These are phyloP conservation scores for Pipistrellus nathusii DNA, from an alignment of 2,797 vertebrate species.

Conservation along the genomic window DNA sequence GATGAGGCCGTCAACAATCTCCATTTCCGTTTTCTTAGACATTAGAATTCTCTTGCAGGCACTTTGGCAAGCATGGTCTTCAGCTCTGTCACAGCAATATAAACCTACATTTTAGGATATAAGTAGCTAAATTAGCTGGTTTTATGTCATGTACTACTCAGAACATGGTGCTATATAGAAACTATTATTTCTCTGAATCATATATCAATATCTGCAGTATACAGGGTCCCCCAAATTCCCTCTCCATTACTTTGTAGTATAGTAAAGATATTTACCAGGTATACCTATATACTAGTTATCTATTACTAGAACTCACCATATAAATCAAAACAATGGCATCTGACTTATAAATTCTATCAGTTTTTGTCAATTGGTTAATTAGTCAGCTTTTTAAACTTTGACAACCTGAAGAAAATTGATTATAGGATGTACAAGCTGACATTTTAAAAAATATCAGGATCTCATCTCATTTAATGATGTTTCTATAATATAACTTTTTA, in stretches of 20 bases:
- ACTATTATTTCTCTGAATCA: background rate
- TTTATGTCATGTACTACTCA: background rate
- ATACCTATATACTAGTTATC: background rate
- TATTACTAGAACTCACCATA: conserved; percentile 1
- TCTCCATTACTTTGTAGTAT: background rate
- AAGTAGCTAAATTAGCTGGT: conserved; percentile 50
- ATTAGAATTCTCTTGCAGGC: conserved; percentile 96
- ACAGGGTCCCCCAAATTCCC: background rate
- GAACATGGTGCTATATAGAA: background rate
- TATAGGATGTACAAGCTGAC: background rate
- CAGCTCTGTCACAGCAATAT: conserved; percentile 97
- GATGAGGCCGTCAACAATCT: conserved; percentile 98
- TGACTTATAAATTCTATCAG: background rate
- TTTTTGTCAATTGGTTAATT: conserved; percentile 16
- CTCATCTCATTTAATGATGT: conserved; percentile 37
- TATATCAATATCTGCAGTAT: background rate
- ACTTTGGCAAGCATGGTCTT: conserved; percentile 93
- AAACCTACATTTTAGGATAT: conserved; percentile 89
- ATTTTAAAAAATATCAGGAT: background rate
- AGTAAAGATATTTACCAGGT: background rate
- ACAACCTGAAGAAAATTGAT: background rate
- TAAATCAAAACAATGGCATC: conserved; percentile 37
- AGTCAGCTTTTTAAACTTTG: conserved; percentile 45
- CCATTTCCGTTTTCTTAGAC: conserved; percentile 97
- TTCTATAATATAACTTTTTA: conserved; percentile 39